phyloP scores from a whole-genome alignment of 2,888 invertebrate genomes.

The Tuberolachnus salignus region DNA sequence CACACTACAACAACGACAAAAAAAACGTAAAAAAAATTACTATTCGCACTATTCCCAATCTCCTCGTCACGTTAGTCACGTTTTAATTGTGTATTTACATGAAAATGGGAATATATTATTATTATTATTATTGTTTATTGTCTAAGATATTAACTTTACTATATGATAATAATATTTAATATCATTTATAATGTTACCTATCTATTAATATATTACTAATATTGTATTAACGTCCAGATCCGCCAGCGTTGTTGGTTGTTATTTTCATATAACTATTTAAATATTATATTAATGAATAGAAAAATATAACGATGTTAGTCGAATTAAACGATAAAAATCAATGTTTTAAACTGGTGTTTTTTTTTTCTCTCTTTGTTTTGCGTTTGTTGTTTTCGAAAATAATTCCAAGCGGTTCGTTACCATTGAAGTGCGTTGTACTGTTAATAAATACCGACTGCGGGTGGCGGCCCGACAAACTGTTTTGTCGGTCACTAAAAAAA shows the following conservation, averaged over 20 bases:
- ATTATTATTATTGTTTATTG: conserved; percentile 29
- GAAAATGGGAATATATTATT: too few relatives aligned
- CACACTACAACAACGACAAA: background rate
- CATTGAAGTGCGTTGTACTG: too few relatives aligned
- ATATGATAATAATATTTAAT: background rate
- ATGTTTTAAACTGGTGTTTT: conserved; percentile 19
- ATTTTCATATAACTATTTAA: conserved; percentile 18
- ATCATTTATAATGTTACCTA: background rate
- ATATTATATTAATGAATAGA: background rate
- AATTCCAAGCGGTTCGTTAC: too few relatives aligned
- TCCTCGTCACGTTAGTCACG: too few relatives aligned
- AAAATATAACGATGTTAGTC: conserved; percentile 31
- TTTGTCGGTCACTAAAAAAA: too few relatives aligned
- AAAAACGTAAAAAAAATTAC: background rate
- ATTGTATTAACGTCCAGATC: conserved; percentile 42
- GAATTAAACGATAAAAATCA: conserved; percentile 15
- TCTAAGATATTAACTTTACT: conserved; percentile 10
- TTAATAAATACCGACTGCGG: too few relatives aligned
- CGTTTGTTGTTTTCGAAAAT: too few relatives aligned
- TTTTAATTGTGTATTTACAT: too few relatives aligned
- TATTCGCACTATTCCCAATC: background rate
- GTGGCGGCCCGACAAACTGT: too few relatives aligned
- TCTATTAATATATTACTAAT: background rate
- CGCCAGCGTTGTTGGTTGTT: conserved; percentile 45
- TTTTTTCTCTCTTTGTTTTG: background rate